Conservation (phyloP, 2,888 invertebrate species). For the Meganola albula region DNA sequence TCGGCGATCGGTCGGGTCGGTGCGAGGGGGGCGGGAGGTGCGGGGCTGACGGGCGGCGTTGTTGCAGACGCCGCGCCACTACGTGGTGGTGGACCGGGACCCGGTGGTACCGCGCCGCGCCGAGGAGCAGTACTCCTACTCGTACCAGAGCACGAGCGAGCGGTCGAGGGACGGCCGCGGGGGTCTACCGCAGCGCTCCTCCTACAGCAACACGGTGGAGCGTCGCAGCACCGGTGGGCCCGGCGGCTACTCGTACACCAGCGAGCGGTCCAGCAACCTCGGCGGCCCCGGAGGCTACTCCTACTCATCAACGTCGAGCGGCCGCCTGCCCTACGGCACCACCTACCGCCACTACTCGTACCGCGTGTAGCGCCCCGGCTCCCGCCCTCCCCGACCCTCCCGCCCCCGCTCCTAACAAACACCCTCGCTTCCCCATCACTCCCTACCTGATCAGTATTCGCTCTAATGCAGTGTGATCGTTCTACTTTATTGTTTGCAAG, state of each 20-base stretch:
- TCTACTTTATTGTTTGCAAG: constrained; percentile 62
- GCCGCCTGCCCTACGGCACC: constrained; percentile 89
- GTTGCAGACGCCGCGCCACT: constrained; percentile 91
- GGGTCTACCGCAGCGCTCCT: constrained; percentile 78
- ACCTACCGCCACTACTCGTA: constrained; percentile 91
- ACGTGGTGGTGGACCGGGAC: constrained; percentile 90
- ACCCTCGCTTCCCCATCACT: constrained; percentile 35
- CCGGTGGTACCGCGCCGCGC: constrained; percentile 80
- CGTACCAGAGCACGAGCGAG: constrained; percentile 83
- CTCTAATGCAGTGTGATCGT: constrained; percentile 64
- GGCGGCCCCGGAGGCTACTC: constrained; percentile 91
- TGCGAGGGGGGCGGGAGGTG: constrained; percentile 54
- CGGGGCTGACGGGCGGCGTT: constrained; percentile 62
- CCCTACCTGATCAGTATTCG: constrained; percentile 69
- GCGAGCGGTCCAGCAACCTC: constrained; percentile 84
- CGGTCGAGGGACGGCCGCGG: constrained; percentile 61
- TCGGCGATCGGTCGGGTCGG: constrained; percentile 51
- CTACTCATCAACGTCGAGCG: constrained; percentile 87
- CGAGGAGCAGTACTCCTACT: constrained; percentile 91
- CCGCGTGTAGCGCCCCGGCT: constrained; percentile 82
- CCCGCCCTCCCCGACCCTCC: constrained; percentile 37
- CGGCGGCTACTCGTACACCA: constrained; percentile 86
- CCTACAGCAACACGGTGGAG: constrained; percentile 83
- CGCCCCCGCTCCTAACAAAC: constrained; percentile 26
- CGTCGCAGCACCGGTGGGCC: constrained; percentile 82